Evolutionary conservation across 2,888 invertebrate genomes (phyloP).

Genomic region (Acleris literana): DNA sequence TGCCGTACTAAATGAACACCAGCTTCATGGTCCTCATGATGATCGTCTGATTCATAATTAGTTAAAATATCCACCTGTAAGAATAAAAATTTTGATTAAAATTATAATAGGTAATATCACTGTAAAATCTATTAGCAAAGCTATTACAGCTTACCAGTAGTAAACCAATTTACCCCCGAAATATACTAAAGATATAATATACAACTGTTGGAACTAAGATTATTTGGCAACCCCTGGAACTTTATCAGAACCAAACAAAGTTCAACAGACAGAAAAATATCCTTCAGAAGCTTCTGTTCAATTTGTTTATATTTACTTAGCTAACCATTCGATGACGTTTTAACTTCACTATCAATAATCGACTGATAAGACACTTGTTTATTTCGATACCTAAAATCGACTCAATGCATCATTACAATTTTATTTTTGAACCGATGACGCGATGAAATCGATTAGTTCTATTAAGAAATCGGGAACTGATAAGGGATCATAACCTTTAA

Average conservation of each 20-base stretch:
- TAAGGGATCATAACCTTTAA: slow-evolving; percentile 53
- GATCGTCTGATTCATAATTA: slow-evolving; percentile 57
- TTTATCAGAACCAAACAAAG: too few relatives aligned
- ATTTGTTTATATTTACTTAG: slow-evolving; percentile 7
- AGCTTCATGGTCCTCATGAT: slow-evolving; percentile 54
- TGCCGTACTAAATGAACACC: slow-evolving; percentile 64
- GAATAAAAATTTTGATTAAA: slow-evolving; percentile 9
- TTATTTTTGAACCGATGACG: slow-evolving; percentile 32
- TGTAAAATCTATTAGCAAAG: neutral
- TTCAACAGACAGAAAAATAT: too few relatives aligned
- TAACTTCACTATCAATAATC: slow-evolving; percentile 11
- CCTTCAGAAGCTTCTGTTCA: too few relatives aligned
- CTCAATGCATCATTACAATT: slow-evolving; percentile 9
- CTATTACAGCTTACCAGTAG: too few relatives aligned
- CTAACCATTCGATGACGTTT: slow-evolving; percentile 27
- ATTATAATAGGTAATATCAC: neutral
- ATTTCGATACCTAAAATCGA: slow-evolving; percentile 25
- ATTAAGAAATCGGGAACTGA: slow-evolving; percentile 37
- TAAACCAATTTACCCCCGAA: too few relatives aligned
- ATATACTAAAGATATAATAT: too few relatives aligned
- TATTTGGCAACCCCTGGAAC: too few relatives aligned
- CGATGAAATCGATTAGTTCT: slow-evolving; percentile 40
- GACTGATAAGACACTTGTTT: slow-evolving; percentile 17
- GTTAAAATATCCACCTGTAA: slow-evolving; percentile 65
- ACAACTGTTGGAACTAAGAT: too few relatives aligned